phyloP scores from a whole-genome alignment of 35 echinoderm and acorn worm species.

The Diadema setosum region DNA sequence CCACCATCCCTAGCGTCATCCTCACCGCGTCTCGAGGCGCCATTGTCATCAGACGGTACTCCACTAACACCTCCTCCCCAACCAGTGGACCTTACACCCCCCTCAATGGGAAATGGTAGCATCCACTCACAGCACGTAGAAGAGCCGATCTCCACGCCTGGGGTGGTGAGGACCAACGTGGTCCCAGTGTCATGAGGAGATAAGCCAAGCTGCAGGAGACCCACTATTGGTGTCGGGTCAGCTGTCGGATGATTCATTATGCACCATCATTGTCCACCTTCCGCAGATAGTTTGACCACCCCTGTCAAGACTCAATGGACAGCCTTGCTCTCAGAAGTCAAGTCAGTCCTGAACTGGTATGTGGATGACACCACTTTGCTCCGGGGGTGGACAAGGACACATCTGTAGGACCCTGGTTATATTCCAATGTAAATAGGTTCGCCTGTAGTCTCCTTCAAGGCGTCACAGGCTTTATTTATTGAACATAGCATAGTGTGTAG shows the following conservation, averaged over 20 bases:
- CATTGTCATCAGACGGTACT: background rate
- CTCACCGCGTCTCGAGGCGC: slow-evolving; percentile 19
- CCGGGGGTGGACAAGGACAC: no score
- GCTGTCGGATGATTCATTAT: no score
- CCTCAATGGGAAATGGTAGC: background rate
- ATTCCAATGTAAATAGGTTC: background rate
- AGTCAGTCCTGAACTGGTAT: no score
- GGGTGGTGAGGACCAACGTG: background rate
- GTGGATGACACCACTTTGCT: no score
- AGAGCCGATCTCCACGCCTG: background rate
- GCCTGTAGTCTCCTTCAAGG: background rate
- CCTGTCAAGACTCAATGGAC: no score
- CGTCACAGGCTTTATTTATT: background rate
- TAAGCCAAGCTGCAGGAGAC: no score
- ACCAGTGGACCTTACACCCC: background rate
- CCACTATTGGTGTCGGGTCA: no score
- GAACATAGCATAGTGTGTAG: background rate
- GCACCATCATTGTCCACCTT: no score
- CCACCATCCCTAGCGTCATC: slow-evolving; percentile 13
- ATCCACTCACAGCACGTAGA: background rate
- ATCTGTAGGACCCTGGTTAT: no score
- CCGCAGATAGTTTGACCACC: no score
- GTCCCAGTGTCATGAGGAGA: background rate
- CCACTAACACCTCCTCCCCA: slow-evolving; percentile 22
- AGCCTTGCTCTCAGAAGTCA: no score